Evolutionary conservation across 2,797 vertebrate species (phyloP), one percentile per base, ranked within the genome.

Genomic region (Neosilurus mollespiculum): DNA sequence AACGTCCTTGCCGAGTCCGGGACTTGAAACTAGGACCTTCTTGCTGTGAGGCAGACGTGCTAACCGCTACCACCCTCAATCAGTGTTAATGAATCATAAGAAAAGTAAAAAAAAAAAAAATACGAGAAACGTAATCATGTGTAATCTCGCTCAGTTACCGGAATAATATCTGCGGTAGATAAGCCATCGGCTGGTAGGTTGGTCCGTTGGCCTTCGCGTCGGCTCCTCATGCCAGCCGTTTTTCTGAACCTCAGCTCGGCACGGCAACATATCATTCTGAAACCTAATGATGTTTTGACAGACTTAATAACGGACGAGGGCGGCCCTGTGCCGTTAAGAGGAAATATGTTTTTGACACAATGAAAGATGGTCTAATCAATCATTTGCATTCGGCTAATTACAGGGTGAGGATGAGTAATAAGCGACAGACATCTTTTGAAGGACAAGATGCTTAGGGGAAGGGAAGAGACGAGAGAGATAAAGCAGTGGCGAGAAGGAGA

Each of bases 321-420:
- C 81, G 64, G 79, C 70, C 22, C 81, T 59, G 82, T 79, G 83
- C 86, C 82, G 83, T 86, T 89, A 85, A 80, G 85, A 82, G 84
- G 86, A 87, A 90, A 87, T 89, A 87, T 90, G 86, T 83, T 85
- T 83, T 78, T 76, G 89, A 87, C 86, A 88, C 88, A 90, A 90
- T 89, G 89, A 88, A 76, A 89, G 85, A 79, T 84, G 85, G 70
- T 82, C 83, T 85, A 84, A 89, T 91, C 89, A 87, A 90, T 90
- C 80, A 87, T 88, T 88, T 86, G 80, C 83, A 78, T 89, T 85
- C 90, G 85, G 90, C 86, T 92, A 92, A 92, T 92, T 91, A 91
- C 64, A 70, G 78, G 59, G 61, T 80, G 73, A 77, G 72, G 78
- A 85, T 90, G 88, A 88, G 89, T 88, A 89, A 90, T 82, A 78